A percentile compares a stretch with the other conserved stretches of the same genome.
These are phyloP conservation scores for Tachysurus vachellii DNA, from an alignment of 2,113 vertebrate species.

Conservation along the genomic window DNA sequence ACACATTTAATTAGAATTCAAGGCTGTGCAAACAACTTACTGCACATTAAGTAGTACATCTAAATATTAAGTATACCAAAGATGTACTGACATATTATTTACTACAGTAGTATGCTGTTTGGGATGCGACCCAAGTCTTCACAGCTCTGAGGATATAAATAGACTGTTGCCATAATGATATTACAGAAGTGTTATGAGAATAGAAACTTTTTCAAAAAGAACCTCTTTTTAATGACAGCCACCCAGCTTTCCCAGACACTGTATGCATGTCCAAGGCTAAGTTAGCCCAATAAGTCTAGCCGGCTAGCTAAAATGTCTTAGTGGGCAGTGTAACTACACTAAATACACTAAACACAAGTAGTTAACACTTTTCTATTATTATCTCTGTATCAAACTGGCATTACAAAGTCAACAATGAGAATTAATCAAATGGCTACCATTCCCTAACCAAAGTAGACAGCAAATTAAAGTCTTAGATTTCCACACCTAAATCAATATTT, in stretches of 20 bases:
- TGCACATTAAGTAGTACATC: neutral
- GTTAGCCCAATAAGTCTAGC: neutral
- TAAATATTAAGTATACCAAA: constrained; percentile 6
- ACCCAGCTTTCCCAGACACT: neutral
- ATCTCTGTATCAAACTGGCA: too few species aligned
- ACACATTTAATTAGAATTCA: constrained; percentile 18
- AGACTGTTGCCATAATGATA: neutral
- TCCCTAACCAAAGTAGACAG: neutral
- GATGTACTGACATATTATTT: neutral
- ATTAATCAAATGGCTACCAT: neutral
- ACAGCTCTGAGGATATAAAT: constrained; percentile 5
- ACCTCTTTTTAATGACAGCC: neutral
- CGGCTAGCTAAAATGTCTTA: neutral
- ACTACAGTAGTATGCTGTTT: neutral
- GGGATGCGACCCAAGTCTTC: neutral
- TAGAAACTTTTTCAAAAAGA: neutral
- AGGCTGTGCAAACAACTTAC: neutral
- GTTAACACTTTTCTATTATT: too few species aligned
- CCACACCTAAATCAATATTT: neutral
- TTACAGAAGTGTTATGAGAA: neutral
- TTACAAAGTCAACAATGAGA: too few species aligned
- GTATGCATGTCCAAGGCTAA: neutral
- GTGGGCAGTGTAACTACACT: neutral
- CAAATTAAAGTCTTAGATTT: neutral
- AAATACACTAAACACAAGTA: too few species aligned